A percentile compares a stretch with the other conserved stretches of the same genome.
Evolutionary conservation across 2,888 invertebrate species (phyloP).

Genomic region (Eustalomyia histrio): DNA sequence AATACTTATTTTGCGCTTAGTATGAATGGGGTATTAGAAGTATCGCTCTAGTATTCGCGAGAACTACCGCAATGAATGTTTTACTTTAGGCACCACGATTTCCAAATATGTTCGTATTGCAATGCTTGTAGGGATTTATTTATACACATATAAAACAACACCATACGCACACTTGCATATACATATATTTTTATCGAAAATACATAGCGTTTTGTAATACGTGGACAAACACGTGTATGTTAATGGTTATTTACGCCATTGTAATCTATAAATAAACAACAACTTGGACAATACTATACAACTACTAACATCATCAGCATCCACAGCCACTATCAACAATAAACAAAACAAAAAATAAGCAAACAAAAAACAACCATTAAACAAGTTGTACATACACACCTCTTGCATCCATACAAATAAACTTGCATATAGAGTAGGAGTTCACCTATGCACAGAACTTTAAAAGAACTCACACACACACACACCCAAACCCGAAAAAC

Average conservation of each 20-base stretch:
- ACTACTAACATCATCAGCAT: neutral
- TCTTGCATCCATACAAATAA: neutral
- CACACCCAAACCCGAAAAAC: too few relatives aligned
- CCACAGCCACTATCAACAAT: conserved; percentile 4
- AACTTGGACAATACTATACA: conserved; percentile 27
- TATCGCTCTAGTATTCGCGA: too few relatives aligned
- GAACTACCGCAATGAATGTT: too few relatives aligned
- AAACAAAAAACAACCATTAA: conserved; percentile 24
- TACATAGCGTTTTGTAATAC: conserved; percentile 6
- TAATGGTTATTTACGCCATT: conserved; percentile 61
- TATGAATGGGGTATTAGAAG: too few relatives aligned
- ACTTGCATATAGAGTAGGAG: neutral
- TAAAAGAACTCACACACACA: neutral
- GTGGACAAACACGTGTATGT: conserved; percentile 50
- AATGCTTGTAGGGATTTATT: too few relatives aligned
- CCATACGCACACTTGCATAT: neutral
- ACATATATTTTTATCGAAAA: neutral
- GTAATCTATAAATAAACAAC: conserved; percentile 63
- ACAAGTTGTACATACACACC: conserved; percentile 17
- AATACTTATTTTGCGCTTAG: too few relatives aligned
- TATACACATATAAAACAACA: neutral
- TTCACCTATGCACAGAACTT: neutral
- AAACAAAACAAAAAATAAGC: neutral
- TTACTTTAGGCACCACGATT: too few relatives aligned
- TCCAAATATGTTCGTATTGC: too few relatives aligned